phyloP scores from a whole-genome alignment of 2,797 vertebrate genomes.

The Siniperca obscura region DNA sequence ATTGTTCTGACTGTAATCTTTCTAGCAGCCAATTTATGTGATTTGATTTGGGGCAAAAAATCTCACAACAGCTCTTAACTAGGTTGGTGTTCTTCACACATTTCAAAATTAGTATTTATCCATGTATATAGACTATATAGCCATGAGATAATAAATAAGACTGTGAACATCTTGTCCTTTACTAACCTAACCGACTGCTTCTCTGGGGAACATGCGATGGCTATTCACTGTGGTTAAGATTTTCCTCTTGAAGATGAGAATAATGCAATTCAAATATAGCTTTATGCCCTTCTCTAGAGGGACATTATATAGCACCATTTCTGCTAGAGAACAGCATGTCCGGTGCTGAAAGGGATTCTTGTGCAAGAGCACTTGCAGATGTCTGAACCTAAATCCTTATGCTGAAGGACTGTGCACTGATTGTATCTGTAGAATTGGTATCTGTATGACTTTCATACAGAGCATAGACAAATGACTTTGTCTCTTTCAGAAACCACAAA shows the following conservation, averaged over 20 bases:
- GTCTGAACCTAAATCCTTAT: constrained; percentile 31
- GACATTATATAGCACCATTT: constrained; percentile 28
- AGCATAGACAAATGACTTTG: background rate
- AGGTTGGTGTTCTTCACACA: constrained; percentile 1
- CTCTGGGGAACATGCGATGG: background rate
- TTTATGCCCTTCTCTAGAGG: constrained; percentile 31
- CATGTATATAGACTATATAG: background rate
- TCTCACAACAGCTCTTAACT: background rate
- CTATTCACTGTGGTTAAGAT: constrained; percentile 16
- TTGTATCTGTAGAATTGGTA: constrained; percentile 14
- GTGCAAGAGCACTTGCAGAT: constrained; percentile 54
- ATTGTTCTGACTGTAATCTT: constrained; percentile 21
- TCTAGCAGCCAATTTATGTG: background rate
- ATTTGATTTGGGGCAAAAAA: constrained; percentile 25
- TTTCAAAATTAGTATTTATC: constrained; percentile 19
- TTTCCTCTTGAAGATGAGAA: constrained; percentile 20
- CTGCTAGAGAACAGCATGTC: constrained; percentile 41
- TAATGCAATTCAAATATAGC: constrained; percentile 39
- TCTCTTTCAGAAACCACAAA: constrained; percentile 14
- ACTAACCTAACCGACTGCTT: background rate
- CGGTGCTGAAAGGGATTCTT: constrained; percentile 42
- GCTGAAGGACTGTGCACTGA: constrained; percentile 13
- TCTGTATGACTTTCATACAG: background rate
- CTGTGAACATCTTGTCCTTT: constrained; percentile 12
- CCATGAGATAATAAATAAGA: background rate